These are phyloP conservation scores for Ganaspis sp. DNA, from an alignment of 1,140 invertebrate genomes.

Conservation along the genomic window DNA sequence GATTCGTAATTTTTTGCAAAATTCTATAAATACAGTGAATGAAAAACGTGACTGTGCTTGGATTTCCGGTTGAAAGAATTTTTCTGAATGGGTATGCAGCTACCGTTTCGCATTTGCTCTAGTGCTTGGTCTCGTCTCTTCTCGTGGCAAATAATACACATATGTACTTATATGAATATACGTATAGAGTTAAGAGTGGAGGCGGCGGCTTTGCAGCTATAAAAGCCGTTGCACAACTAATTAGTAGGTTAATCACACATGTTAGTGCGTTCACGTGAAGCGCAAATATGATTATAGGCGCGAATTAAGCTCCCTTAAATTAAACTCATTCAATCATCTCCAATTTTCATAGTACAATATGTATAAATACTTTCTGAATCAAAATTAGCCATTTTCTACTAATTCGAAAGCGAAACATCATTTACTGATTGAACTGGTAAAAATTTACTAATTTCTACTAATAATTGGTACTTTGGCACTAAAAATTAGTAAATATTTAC, in stretches of 20 bases:
- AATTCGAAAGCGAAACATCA: no score
- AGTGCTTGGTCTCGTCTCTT: background rate
- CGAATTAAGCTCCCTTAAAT: slow-evolving; percentile 2
- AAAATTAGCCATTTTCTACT: no score
- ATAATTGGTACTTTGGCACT: no score
- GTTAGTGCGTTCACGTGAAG: slow-evolving; percentile 28
- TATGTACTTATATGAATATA: background rate
- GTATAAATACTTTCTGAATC: no score
- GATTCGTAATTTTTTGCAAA: slow-evolving; percentile 1
- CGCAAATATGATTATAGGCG: background rate
- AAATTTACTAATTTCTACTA: no score
- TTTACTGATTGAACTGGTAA: no score
- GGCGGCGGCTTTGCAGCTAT: slow-evolving; percentile 21
- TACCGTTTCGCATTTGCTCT: background rate
- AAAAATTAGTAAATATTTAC: no score
- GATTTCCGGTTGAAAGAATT: slow-evolving; percentile 1
- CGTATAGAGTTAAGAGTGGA: background rate
- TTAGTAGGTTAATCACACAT: slow-evolving; percentile 32
- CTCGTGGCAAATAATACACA: slow-evolving; percentile 13
- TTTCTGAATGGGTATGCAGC: background rate
- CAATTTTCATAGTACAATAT: no score
- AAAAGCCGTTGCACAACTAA: slow-evolving; percentile 35
- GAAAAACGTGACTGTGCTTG: background rate
- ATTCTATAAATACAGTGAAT: background rate
- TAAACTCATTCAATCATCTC: background rate